Conservation (phyloP, 2,888 invertebrate species). For the Aphrophora alni region DNA sequence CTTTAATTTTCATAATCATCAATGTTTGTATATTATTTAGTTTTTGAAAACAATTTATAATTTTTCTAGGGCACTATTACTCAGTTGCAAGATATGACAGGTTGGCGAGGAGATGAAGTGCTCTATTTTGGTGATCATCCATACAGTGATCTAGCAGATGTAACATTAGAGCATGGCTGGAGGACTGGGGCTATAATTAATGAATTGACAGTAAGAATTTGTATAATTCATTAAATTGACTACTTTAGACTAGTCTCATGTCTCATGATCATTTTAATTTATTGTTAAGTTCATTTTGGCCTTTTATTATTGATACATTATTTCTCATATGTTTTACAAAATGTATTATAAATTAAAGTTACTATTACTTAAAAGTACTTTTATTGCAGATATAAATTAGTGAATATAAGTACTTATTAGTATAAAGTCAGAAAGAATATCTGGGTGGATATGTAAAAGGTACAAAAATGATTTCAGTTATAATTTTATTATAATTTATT, state of each 20-base stretch:
- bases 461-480: too few relatives aligned
- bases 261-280: not conserved
- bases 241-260: too few relatives aligned
- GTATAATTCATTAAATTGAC: not conserved
- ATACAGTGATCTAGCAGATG: conserved; percentile 95
- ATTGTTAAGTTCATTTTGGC: not conserved
- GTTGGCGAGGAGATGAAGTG: conserved; percentile 91
- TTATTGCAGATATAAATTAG: too few relatives aligned
- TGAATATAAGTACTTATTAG: too few relatives aligned
- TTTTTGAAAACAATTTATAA: not conserved
- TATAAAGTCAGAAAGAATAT: too few relatives aligned
- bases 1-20: too few relatives aligned
- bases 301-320: not conserved
- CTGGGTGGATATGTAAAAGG: too few relatives aligned
- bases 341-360: too few relatives aligned
- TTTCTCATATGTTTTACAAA: too few relatives aligned
- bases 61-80: conserved; percentile 84
- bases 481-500: too few relatives aligned
- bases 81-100: conserved; percentile 89
- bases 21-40: too few relatives aligned
- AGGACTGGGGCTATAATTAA: conserved; percentile 96
- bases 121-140: conserved; percentile 98
- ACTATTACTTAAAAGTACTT: too few relatives aligned
- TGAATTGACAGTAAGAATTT: conserved; percentile 78
- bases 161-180: conserved; percentile 96